These are phyloP conservation scores for Agonopterix arenella DNA, from an alignment of 2,888 invertebrate species.

Conservation along the genomic window DNA sequence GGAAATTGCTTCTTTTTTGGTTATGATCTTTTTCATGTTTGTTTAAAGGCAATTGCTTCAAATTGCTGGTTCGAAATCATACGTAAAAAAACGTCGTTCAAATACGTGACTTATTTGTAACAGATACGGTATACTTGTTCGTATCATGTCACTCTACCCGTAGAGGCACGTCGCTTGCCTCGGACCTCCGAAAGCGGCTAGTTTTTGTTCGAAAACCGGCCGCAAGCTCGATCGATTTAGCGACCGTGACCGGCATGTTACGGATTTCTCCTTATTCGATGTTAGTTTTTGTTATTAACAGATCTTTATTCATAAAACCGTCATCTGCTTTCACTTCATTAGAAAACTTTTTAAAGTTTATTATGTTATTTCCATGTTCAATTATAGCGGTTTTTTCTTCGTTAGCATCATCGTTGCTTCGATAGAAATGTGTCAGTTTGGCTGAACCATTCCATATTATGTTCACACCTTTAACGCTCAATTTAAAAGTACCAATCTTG, in stretches of 20 bases:
- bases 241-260: constrained; percentile 37
- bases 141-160: constrained; percentile 22
- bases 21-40: too few species aligned
- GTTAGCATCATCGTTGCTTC: too few species aligned
- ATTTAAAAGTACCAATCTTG: too few species aligned
- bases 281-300: neutral
- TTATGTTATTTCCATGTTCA: too few species aligned
- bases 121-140: constrained; percentile 17
- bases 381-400: too few species aligned
- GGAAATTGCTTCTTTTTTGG: too few species aligned
- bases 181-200: constrained; percentile 19
- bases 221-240: constrained; percentile 26
- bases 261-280: constrained; percentile 10
- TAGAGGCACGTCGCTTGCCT: constrained; percentile 10
- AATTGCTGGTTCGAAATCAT: too few species aligned
- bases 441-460: too few species aligned
- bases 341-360: neutral
- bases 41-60: too few species aligned
- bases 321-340: constrained; percentile 6
- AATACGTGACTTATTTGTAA: constrained; percentile 22
- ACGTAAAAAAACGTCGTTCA: neutral
- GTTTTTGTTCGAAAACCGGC: constrained; percentile 40
- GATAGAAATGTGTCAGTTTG: too few species aligned
- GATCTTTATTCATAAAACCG: neutral
- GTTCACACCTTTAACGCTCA: too few species aligned